phyloP scores from a whole-genome alignment of 1,140 invertebrate genomes.

The Zaprionus inermis region DNA sequence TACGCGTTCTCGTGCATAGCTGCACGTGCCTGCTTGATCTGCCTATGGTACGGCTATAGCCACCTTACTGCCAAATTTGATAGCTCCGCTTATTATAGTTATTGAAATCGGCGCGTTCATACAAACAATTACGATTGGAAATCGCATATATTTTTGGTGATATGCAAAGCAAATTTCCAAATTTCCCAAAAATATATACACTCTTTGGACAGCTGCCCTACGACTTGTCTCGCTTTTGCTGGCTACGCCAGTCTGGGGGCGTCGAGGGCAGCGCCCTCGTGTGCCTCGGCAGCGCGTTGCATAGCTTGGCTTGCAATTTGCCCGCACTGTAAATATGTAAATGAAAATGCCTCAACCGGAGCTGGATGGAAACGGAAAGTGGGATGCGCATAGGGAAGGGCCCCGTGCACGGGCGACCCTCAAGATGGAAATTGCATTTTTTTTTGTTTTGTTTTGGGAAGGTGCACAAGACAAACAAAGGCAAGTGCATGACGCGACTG shows the following conservation, averaged over 20 bases:
- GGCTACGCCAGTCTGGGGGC: too few species aligned
- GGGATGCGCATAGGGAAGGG: too few species aligned
- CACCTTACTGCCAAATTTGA: too few species aligned
- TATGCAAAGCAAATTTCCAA: background rate
- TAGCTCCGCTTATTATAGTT: too few species aligned
- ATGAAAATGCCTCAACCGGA: conserved; percentile 1
- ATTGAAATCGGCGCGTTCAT: too few species aligned
- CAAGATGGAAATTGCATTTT: conserved; percentile 3
- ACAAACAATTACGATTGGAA: too few species aligned
- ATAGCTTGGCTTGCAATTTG: conserved; percentile 1
- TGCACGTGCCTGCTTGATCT: too few species aligned
- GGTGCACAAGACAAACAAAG: conserved; percentile 4
- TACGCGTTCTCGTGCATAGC: too few species aligned
- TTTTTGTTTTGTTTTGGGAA: background rate
- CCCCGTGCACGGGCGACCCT: too few species aligned
- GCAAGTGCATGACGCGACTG: conserved; percentile 1
- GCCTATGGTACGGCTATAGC: background rate
- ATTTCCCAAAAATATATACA: background rate
- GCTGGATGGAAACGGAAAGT: too few species aligned
- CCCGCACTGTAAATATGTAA: conserved; percentile 5
- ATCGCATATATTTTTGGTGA: too few species aligned
- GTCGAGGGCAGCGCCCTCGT: too few species aligned
- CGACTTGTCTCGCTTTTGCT: background rate
- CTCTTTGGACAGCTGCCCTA: background rate
- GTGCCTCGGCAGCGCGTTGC: background rate